A percentile compares a stretch with the other conserved stretches of the same genome.
phyloP scores from a whole-genome alignment of 2,113 vertebrate genomes.

The Ginglymostoma cirratum region DNA sequence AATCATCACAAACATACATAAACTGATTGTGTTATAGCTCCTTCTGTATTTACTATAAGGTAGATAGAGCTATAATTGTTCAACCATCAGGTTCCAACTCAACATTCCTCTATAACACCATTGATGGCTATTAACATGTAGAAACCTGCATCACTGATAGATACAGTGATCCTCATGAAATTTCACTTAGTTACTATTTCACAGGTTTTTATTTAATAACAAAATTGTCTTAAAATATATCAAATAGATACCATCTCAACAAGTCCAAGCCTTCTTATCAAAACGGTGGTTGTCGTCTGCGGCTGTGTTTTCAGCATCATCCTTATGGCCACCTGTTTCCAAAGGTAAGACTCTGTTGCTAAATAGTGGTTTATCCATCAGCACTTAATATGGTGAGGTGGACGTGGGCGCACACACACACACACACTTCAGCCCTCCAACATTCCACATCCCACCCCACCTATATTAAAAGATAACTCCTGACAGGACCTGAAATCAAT shows the following conservation, averaged over 20 bases:
- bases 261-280: slow-evolving; percentile 43
- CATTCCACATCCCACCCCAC: not conserved
- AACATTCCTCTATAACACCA: not conserved
- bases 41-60: not conserved
- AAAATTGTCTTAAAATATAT: slow-evolving; percentile 31
- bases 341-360: slow-evolving; percentile 43
- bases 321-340: slow-evolving; percentile 51
- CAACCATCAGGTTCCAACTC: not conserved
- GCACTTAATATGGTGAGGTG: not conserved
- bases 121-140: not conserved
- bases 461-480: not conserved
- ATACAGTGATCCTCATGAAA: not conserved
- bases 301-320: slow-evolving; percentile 46
- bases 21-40: not conserved
- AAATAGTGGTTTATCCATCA: not conserved
- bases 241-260: slow-evolving; percentile 31
- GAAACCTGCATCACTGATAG: not conserved
- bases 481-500: not conserved
- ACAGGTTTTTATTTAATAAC: not conserved
- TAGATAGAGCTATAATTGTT: not conserved
- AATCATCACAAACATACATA: not conserved
- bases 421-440: too few relatives aligned
- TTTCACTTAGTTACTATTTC: not conserved
- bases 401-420: not conserved
- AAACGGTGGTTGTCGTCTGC: slow-evolving; percentile 50